Evolutionary conservation across 2,113 vertebrate species (phyloP), one percentile per base, ranked within the genome.

Genomic region (Amphilophus citrinellus): DNA sequence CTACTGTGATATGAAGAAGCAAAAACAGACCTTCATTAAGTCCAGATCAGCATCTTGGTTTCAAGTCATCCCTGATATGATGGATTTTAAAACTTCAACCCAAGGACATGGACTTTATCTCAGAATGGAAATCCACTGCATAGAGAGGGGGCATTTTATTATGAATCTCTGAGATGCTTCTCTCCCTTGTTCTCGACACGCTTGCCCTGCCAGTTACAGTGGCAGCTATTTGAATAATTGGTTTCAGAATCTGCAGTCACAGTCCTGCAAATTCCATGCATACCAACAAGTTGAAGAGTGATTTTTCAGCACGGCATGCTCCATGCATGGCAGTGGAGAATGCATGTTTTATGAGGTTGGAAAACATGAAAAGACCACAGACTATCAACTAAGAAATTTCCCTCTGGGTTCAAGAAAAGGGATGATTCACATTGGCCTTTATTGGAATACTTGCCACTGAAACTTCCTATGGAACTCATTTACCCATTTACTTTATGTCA

Each of bases 141-240:
- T 24, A 75, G 81, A 61, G 44, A 61, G 76, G 66, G 66, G 79
- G 84, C 77, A 62, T 93, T 91, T 79, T 61, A 90, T 90, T 80
- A 78, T 82, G 76, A 83, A 83, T 90, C 57, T 87, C 58, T 53
- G 82, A 87, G 88, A 91, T 77, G 84, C 82, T 75, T 50, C 84
- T 77, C 80, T 53, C 71, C 76, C 62, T 94, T 90, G 80, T 89
- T 94, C 82, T 90, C 75, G 84, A 89, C 90, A 92, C 3, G 77
- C 91, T 85, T 87, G 77, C 88, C 84, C 84, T 87, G 87, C 85
- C 57, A 59, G 82, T 88, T 91, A 91, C 80, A 89, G 90, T 76
- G 62, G 88, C 87, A 75, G 80, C 87, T 84, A 90, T 91, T 93
- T 93, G 86, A 95, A 95, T 93, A 94, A 95, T 95, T 94, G 93